Conservation (phyloP, 2,888 invertebrate species). For the Dyspetes luteomarginatus region DNA sequence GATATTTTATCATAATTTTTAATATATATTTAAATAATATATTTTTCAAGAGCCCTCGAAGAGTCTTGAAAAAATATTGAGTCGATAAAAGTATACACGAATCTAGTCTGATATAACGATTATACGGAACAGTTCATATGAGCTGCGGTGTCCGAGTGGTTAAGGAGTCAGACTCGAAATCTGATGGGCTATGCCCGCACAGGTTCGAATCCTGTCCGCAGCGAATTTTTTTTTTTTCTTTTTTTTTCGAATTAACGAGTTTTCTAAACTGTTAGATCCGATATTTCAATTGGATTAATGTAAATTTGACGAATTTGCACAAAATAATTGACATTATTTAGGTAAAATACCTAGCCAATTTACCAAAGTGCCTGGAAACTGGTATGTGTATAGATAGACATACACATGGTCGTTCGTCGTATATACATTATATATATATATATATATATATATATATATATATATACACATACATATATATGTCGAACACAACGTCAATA, state of each 20-base stretch:
- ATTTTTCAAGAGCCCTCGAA: not conserved
- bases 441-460: constrained; percentile 1
- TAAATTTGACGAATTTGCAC: not conserved
- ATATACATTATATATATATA: not conserved
- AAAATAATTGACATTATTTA: not conserved
- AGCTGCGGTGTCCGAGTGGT: constrained; percentile 86
- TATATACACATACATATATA: too few species aligned
- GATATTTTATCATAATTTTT: not conserved
- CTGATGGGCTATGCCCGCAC: constrained; percentile 87
- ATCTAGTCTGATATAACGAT: not conserved
- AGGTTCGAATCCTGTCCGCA: constrained; percentile 88
- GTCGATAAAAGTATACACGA: constrained; percentile 34
- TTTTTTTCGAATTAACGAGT: constrained; percentile 15
- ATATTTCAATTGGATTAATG: not conserved
- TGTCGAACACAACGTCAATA: too few species aligned
- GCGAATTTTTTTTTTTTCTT: constrained; percentile 76
- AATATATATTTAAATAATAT: not conserved
- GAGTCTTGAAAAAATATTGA: not conserved
- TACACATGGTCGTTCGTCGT: not conserved
- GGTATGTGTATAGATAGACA: not conserved
- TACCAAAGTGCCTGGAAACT: not conserved
- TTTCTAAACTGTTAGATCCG: not conserved
- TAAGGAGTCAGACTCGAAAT: constrained; percentile 88
- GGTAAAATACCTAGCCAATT: not conserved
- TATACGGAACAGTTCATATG: not conserved